These are phyloP conservation scores for Coregonus clupeaformis DNA, from an alignment of 2,113 vertebrate genomes.

Conservation along the genomic window DNA sequence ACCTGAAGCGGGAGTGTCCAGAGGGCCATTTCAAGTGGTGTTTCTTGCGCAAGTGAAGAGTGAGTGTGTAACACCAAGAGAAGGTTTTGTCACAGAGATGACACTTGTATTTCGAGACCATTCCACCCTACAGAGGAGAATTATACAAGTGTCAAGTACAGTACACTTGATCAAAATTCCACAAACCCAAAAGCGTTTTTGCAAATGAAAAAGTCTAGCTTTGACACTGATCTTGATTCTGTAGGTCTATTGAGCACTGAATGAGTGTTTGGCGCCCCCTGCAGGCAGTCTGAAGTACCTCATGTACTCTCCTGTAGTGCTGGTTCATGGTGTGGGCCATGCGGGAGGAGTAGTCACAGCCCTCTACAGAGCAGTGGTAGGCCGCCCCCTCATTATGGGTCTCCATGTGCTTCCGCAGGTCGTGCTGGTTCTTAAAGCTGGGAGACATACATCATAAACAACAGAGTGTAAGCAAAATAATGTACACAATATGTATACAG, in stretches of 20 bases:
- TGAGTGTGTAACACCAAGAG: slow-evolving; percentile 79
- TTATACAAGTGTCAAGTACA: background rate
- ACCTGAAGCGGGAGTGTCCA: slow-evolving; percentile 79
- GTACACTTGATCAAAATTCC: background rate
- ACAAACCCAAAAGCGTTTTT: background rate
- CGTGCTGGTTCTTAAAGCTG: slow-evolving; percentile 76
- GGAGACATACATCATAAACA: slow-evolving; percentile 14
- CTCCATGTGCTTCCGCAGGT: slow-evolving; percentile 77
- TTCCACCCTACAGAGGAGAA: slow-evolving; percentile 62
- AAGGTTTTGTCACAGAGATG: slow-evolving; percentile 78
- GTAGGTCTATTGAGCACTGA: no score
- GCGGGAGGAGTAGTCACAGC: slow-evolving; percentile 72
- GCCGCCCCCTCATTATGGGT: slow-evolving; percentile 75
- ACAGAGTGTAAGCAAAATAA: background rate
- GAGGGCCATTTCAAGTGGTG: slow-evolving; percentile 80
- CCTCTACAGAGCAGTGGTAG: slow-evolving; percentile 74
- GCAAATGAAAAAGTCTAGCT: no score
- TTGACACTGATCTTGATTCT: no score
- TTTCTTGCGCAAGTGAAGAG: slow-evolving; percentile 72
- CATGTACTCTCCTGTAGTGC: slow-evolving; percentile 70
- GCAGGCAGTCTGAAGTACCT: slow-evolving; percentile 44
- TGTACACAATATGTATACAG: background rate
- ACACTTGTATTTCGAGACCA: slow-evolving; percentile 76
- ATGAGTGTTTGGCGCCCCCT: no score
- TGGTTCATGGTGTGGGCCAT: slow-evolving; percentile 63